phyloP scores from a whole-genome alignment of 2,888 invertebrate species.

The Leucophenga maculata region DNA sequence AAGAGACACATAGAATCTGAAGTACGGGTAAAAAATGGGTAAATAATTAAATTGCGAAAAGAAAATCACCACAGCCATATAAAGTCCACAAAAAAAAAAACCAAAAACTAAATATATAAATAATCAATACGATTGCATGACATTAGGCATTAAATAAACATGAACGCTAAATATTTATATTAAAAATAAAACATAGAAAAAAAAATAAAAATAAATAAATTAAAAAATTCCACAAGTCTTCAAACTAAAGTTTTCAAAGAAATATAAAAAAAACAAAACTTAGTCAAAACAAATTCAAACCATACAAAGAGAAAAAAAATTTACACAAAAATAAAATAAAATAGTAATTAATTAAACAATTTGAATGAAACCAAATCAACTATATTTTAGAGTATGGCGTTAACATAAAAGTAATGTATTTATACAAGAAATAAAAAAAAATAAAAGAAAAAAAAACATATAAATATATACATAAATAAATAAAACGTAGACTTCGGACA shows the following conservation, averaged over 20 bases:
- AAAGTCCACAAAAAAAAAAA: conserved; percentile 28
- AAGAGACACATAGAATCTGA: too few species aligned
- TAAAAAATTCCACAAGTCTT: conserved; percentile 52
- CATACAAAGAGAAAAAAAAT: background rate
- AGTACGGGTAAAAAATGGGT: conserved; percentile 49
- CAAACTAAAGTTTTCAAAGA: conserved; percentile 36
- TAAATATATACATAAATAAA: conserved; percentile 10
- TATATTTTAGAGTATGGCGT: conserved; percentile 36
- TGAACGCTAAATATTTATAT: conserved; percentile 3
- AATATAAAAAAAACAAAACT: conserved; percentile 17
- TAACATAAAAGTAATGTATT: background rate
- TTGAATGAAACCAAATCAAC: background rate
- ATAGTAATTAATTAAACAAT: conserved; percentile 22
- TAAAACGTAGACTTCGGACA: background rate
- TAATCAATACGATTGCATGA: background rate
- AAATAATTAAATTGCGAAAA: conserved; percentile 20
- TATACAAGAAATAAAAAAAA: background rate
- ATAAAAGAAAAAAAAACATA: background rate
- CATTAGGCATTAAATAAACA: conserved; percentile 32
- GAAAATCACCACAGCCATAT: background rate
- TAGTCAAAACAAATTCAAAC: too few species aligned
- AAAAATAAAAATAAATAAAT: conserved; percentile 23
- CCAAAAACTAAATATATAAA: background rate
- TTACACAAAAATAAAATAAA: conserved; percentile 25
- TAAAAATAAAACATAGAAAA: background rate